Evolutionary conservation across 2,797 vertebrate genomes (phyloP).

Genomic region (Spinus olivaceus): DNA sequence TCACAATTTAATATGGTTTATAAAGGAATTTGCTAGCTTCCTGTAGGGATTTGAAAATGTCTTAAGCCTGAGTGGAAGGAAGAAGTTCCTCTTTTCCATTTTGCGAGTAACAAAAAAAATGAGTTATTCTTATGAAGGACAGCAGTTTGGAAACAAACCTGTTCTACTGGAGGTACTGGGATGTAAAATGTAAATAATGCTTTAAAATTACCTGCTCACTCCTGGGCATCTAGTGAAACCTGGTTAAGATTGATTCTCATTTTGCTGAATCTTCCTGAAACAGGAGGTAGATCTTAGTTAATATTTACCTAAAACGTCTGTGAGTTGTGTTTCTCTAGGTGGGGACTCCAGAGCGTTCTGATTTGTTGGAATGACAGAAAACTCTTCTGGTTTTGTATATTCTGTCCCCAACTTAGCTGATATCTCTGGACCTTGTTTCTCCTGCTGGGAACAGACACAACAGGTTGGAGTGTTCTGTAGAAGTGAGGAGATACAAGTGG

Average conservation of each 20-base stretch:
- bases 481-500: not conserved
- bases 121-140: not conserved
- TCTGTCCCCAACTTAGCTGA: not conserved
- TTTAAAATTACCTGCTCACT: not conserved
- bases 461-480: not conserved
- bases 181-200: not conserved
- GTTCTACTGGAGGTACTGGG: slow-evolving; percentile 11
- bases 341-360: not conserved
- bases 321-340: not conserved
- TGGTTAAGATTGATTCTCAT: not conserved
- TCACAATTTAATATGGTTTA: not conserved
- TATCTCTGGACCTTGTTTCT: not conserved
- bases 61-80: not conserved
- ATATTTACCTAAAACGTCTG: not conserved
- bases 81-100: not conserved
- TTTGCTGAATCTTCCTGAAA: not conserved
- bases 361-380: not conserved
- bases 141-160: slow-evolving; percentile 6
- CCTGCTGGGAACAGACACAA: accelerated
- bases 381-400: not conserved
- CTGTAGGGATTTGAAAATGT: not conserved
- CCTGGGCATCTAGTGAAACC: not conserved
- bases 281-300: not conserved
- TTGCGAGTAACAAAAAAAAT: not conserved
- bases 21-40: not conserved